phyloP scores from a whole-genome alignment of 2,888 invertebrate genomes.

The Schrankia costaestrigalis region DNA sequence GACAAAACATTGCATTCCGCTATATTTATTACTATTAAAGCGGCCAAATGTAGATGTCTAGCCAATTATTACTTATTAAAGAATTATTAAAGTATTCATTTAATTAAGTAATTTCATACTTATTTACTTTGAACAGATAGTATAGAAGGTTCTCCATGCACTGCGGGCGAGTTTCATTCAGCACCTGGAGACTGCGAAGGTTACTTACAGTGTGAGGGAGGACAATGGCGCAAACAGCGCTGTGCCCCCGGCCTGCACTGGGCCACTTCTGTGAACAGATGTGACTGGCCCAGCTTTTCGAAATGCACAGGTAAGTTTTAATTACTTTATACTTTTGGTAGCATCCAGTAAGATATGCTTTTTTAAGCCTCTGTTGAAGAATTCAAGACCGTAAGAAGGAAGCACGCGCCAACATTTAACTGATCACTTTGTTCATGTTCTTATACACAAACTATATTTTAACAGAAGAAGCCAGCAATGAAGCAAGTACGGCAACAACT shows the following conservation, averaged over 20 bases:
- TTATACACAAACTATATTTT: not conserved
- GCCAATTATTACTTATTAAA: too few species aligned
- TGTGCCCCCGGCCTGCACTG: slow-evolving; percentile 92
- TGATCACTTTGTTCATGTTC: too few species aligned
- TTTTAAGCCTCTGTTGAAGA: too few species aligned
- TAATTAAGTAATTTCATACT: slow-evolving; percentile 33
- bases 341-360: too few species aligned
- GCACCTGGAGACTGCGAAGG: slow-evolving; percentile 86
- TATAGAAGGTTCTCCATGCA: slow-evolving; percentile 66
- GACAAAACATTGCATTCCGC: too few species aligned
- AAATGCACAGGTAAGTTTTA: slow-evolving; percentile 77
- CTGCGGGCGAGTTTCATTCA: slow-evolving; percentile 75
- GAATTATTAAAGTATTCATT: too few species aligned
- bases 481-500: slow-evolving; percentile 57
- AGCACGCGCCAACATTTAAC: too few species aligned
- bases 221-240: slow-evolving; percentile 84
- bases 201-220: slow-evolving; percentile 88
- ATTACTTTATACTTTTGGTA: too few species aligned
- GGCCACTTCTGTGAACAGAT: slow-evolving; percentile 83
- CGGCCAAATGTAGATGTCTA: too few species aligned
- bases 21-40: too few species aligned
- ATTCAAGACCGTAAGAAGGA: too few species aligned
- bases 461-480: slow-evolving; percentile 38
- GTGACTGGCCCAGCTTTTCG: slow-evolving; percentile 90
- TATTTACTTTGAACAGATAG: slow-evolving; percentile 49